phyloP scores from a whole-genome alignment of 1,140 invertebrate genomes.

The Caerostris darwini region DNA sequence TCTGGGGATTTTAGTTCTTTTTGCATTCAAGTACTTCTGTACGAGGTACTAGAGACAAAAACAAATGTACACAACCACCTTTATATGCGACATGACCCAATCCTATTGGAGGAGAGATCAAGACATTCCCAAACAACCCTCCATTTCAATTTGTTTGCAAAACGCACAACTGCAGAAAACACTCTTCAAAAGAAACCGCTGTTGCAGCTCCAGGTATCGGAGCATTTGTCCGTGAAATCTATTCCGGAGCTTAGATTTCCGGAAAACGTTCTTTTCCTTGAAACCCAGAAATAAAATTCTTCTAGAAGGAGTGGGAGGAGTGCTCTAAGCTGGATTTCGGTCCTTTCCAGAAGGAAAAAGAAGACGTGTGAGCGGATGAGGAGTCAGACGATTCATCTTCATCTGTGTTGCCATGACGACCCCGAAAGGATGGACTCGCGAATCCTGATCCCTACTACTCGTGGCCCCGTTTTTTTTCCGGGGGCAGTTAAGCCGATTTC shows the following conservation, averaged over 20 bases:
- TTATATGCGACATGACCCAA: too few species aligned
- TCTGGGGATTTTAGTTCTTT: too few species aligned
- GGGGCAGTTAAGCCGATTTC: background rate
- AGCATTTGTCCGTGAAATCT: background rate
- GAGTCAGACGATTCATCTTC: background rate
- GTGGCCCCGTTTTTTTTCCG: background rate
- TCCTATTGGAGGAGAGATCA: too few species aligned
- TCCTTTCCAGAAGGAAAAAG: too few species aligned
- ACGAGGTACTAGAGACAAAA: too few species aligned
- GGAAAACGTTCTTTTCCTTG: background rate
- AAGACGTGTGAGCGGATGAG: background rate
- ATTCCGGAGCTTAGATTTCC: background rate
- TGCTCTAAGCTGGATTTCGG: too few species aligned
- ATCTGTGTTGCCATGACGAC: constrained; percentile 23
- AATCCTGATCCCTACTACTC: background rate
- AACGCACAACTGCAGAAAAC: background rate
- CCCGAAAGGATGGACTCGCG: background rate
- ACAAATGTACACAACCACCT: too few species aligned
- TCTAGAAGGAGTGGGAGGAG: background rate
- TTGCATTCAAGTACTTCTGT: too few species aligned
- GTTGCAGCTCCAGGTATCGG: background rate
- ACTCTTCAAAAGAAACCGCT: background rate
- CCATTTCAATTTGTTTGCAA: background rate
- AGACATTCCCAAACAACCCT: too few species aligned
- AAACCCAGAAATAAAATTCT: background rate